These are phyloP conservation scores for Cantharis lateralis DNA, from an alignment of 2,888 invertebrate genomes.

Conservation along the genomic window DNA sequence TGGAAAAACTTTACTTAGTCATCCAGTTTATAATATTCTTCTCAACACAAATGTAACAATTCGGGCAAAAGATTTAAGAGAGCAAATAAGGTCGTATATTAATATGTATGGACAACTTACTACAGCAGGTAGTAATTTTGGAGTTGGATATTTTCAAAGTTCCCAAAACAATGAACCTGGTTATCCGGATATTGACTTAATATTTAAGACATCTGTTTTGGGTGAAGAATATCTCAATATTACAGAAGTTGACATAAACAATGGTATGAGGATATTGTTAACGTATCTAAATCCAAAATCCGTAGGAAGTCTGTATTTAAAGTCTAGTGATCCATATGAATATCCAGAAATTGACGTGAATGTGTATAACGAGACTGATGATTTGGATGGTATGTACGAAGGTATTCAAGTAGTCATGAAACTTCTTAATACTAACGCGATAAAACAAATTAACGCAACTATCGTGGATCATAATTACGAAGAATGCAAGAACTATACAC, in stretches of 20 bases:
- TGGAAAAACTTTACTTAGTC: conserved; percentile 41
- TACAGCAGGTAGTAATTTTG: neutral
- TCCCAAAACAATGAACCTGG: neutral
- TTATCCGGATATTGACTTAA: neutral
- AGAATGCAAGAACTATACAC: neutral
- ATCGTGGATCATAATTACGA: neutral
- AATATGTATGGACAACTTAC: neutral
- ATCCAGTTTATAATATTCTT: neutral
- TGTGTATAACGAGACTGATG: neutral
- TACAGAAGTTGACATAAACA: neutral
- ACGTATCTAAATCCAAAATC: neutral
- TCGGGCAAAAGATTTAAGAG: neutral
- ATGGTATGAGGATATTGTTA: neutral
- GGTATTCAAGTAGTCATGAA: neutral
- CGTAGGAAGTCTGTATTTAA: neutral
- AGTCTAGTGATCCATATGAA: neutral
- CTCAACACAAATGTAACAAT: neutral
- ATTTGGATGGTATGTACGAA: neutral
- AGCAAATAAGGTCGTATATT: neutral
- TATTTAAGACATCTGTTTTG: neutral
- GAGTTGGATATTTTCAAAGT: neutral
- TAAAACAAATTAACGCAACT: neutral
- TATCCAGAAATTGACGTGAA: neutral
- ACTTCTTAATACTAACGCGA: neutral
- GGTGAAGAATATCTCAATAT: neutral